Evolutionary conservation across 1,140 invertebrate genomes (phyloP).

Genomic region (Venustaconcha ellipsiformis): DNA sequence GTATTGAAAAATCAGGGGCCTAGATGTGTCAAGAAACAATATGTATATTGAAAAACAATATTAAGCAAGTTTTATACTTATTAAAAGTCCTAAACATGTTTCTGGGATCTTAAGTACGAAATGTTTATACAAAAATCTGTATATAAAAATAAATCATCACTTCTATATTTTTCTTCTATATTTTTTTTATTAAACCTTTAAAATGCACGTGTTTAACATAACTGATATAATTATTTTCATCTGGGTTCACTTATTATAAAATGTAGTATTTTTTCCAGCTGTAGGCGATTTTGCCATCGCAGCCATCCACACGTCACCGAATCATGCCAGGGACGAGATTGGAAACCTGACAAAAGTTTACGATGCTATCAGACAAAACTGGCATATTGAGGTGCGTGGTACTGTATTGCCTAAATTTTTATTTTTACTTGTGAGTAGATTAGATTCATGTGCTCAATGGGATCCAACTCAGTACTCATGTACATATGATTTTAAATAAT

Average conservation of each 20-base stretch:
- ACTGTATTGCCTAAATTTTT: not conserved
- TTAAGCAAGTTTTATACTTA: too few relatives aligned
- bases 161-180: not conserved
- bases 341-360: constrained; percentile 51
- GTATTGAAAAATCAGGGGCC: too few relatives aligned
- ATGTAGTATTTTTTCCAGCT: constrained; percentile 26
- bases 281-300: constrained; percentile 52
- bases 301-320: constrained; percentile 58
- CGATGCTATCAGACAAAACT: constrained; percentile 39
- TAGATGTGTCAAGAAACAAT: too few relatives aligned
- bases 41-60: too few relatives aligned
- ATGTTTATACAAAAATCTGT: not conserved
- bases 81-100: too few relatives aligned
- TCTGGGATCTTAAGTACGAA: too few relatives aligned
- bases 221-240: not conserved
- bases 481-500: not conserved
- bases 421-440: not conserved
- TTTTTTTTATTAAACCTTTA: not conserved
- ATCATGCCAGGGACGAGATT: constrained; percentile 54
- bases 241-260: not conserved
- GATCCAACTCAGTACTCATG: not conserved
- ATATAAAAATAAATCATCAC: not conserved
- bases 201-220: not conserved
- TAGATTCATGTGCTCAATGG: not conserved
- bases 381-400: constrained; percentile 39